These are phyloP conservation scores for Redunca redunca DNA, from an alignment of 2,113 vertebrate genomes.

Conservation along the genomic window DNA sequence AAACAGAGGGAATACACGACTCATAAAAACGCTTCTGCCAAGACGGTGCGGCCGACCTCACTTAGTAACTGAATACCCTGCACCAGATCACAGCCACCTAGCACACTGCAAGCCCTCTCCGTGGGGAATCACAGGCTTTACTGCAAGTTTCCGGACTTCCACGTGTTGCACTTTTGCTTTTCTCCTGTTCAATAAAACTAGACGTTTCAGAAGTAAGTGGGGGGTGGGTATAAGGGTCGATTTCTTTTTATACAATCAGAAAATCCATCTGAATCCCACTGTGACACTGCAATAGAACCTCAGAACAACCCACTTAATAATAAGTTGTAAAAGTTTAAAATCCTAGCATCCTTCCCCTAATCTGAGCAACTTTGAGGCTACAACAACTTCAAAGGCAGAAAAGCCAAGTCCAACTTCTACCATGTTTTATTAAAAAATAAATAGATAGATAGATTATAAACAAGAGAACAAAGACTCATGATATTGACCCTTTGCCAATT, in stretches of 20 bases:
- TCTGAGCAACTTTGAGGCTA: background rate
- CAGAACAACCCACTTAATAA: background rate
- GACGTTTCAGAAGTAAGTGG: background rate
- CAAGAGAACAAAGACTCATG: background rate
- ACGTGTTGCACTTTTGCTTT: background rate
- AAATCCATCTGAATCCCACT: background rate
- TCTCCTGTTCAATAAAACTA: background rate
- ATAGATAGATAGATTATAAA: background rate
- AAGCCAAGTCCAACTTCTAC: background rate
- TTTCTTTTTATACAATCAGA: background rate
- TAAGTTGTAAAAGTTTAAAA: background rate
- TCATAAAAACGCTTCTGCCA: background rate
- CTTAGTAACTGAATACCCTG: background rate
- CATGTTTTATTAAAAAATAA: background rate
- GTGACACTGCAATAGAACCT: background rate
- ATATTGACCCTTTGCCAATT: background rate
- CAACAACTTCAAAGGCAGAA: background rate
- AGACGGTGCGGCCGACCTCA: accelerated
- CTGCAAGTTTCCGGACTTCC: background rate
- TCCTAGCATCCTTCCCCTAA: background rate
- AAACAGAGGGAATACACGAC: background rate
- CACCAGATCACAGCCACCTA: too few relatives aligned
- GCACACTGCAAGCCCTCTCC: background rate
- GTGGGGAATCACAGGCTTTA: background rate
- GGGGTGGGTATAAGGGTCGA: background rate